phyloP scores from a whole-genome alignment of 2,113 vertebrate genomes.

The Tetrao urogallus region DNA sequence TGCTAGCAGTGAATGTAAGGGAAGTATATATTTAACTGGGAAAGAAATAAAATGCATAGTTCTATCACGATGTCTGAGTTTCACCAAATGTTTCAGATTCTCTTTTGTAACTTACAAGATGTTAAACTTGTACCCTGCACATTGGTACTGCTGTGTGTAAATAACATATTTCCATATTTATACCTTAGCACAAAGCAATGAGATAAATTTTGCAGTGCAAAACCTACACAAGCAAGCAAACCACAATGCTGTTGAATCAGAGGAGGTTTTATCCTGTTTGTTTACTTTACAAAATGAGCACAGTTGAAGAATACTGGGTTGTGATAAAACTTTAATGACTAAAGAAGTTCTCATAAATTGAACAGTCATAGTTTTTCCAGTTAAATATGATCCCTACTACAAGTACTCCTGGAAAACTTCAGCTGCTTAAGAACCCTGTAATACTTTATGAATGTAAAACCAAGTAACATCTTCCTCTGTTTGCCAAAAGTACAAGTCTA shows the following conservation, averaged over 20 bases:
- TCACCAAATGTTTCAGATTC: neutral
- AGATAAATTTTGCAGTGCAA: neutral
- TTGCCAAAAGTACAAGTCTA: neutral
- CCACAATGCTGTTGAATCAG: fast-evolving
- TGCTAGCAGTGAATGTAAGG: neutral
- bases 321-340: constrained; percentile 31
- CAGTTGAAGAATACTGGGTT: neutral
- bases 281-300: constrained; percentile 12
- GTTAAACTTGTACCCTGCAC: neutral
- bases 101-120: neutral
- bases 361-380: neutral
- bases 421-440: neutral
- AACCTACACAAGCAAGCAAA: neutral
- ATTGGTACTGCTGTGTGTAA: neutral
- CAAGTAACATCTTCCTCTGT: neutral
- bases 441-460: neutral
- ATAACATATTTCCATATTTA: constrained; percentile 21
- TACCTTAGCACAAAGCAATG: neutral
- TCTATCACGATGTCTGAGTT: neutral
- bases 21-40: neutral
- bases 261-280: neutral
- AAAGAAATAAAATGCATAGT: constrained; percentile 6
- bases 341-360: neutral
- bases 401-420: neutral
- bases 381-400: neutral